Evolutionary conservation across 2,797 vertebrate genomes (phyloP).

Genomic region (Podargus strigoides): DNA sequence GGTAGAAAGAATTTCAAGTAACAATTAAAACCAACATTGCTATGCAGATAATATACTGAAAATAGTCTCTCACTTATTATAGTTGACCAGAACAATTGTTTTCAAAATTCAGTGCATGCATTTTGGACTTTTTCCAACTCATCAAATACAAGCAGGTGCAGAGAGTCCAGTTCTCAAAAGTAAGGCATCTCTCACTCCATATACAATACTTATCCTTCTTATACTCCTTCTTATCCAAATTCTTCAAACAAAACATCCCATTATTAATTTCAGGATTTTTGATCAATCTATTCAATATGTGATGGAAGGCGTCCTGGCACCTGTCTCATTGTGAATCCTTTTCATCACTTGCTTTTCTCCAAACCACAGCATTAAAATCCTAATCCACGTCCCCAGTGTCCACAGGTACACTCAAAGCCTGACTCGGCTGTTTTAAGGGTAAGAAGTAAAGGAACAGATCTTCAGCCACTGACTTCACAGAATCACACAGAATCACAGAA

Average conservation of each 20-base stretch:
- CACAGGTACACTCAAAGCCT: not conserved
- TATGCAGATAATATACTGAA: conserved; percentile 8
- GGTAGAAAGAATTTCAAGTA: not conserved
- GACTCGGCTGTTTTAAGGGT: not conserved
- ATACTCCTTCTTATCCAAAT: not conserved
- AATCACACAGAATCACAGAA: too few relatives aligned
- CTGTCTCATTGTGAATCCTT: not conserved
- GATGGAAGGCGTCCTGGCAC: not conserved
- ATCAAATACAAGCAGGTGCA: not conserved
- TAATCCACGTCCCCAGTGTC: not conserved
- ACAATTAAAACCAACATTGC: conserved; percentile 1
- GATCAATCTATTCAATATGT: not conserved
- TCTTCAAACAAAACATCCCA: not conserved
- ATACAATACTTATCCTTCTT: not conserved
- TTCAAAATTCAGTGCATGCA: not conserved
- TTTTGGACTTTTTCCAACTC: conserved; percentile 9
- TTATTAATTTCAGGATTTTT: not conserved
- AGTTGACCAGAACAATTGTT: not conserved
- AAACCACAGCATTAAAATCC: not conserved
- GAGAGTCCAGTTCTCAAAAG: not conserved
- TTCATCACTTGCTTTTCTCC: not conserved
- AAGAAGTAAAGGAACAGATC: not conserved
- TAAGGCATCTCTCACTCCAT: not conserved
- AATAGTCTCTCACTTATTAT: not conserved
- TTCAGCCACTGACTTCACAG: not conserved